Evolutionary conservation across 2,797 vertebrate species (phyloP).

Genomic region (Siniperca undulata): DNA sequence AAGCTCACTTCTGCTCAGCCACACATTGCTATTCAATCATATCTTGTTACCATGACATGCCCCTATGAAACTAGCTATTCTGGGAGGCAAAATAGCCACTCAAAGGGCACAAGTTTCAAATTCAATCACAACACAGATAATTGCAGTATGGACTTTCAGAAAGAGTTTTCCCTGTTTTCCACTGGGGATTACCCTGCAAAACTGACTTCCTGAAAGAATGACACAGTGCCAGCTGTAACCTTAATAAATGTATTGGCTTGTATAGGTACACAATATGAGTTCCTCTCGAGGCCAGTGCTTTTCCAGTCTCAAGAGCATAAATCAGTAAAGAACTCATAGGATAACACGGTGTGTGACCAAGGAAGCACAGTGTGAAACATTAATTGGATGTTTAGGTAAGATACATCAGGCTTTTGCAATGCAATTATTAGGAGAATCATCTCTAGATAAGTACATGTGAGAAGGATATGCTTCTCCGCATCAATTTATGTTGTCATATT

Average conservation of each 20-base stretch:
- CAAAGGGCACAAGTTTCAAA: constrained; percentile 52
- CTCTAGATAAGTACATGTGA: constrained; percentile 11
- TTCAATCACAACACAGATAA: constrained; percentile 57
- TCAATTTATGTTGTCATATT: constrained; percentile 2
- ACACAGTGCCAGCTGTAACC: constrained; percentile 44
- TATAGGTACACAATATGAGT: constrained; percentile 57
- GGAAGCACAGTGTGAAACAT: constrained; percentile 35
- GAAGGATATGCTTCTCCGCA: neutral
- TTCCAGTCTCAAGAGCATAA: constrained; percentile 51
- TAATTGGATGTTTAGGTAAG: constrained; percentile 42
- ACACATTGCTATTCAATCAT: constrained; percentile 69
- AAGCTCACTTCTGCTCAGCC: constrained; percentile 59
- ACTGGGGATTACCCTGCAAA: constrained; percentile 43
- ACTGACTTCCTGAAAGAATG: constrained; percentile 42
- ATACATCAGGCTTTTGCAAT: constrained; percentile 24
- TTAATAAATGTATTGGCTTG: constrained; percentile 59
- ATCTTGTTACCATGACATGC: constrained; percentile 55
- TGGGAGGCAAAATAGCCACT: constrained; percentile 35
- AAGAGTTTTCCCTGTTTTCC: constrained; percentile 32
- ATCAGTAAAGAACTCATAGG: constrained; percentile 64
- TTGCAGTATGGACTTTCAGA: constrained; percentile 38
- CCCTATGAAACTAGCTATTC: constrained; percentile 58
- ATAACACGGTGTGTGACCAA: constrained; percentile 48
- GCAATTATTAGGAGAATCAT: neutral
- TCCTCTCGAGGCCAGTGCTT: constrained; percentile 44